Percentiles rank a stretch among this genome's conserved stretches.
These are phyloP conservation scores for Notechis scutatus DNA, from an alignment of 2,113 vertebrate genomes.

Conservation along the genomic window DNA sequence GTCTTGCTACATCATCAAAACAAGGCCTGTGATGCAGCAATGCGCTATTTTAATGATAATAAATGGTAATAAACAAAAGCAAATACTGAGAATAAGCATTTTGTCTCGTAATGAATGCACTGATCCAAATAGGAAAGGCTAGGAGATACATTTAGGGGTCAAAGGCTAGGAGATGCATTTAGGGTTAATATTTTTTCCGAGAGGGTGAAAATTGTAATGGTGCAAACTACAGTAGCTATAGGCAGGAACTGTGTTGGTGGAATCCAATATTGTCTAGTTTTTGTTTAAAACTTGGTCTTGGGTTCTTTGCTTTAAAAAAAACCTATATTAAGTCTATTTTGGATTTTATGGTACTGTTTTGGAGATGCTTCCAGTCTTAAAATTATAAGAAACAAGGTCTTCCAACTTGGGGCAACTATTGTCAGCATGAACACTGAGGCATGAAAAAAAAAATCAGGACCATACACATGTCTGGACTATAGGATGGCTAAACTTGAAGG, in stretches of 20 bases:
- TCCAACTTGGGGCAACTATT: not conserved
- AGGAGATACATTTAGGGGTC: not conserved
- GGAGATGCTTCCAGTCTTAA: not conserved
- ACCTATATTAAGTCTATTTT: not conserved
- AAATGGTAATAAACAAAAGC: not conserved
- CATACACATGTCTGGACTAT: no score
- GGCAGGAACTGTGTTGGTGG: not conserved
- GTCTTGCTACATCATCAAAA: not conserved
- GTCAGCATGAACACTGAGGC: not conserved
- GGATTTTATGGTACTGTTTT: not conserved
- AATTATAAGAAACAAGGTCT: not conserved
- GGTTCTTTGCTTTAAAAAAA: not conserved
- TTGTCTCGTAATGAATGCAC: not conserved
- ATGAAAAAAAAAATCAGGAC: not conserved
- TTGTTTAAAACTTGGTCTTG: not conserved
- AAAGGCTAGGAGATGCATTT: not conserved
- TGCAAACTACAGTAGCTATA: not conserved
- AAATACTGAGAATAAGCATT: not conserved
- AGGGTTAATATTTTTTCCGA: not conserved
- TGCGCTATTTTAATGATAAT: not conserved
- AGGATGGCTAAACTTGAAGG: not conserved
- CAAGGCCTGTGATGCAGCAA: not conserved
- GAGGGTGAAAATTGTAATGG: not conserved
- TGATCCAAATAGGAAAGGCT: not conserved
- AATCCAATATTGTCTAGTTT: not conserved